Base-by-base conservation (phyloP, 2,888 invertebrate species). In the Hydrotaea cyrtoneurina region DNA sequence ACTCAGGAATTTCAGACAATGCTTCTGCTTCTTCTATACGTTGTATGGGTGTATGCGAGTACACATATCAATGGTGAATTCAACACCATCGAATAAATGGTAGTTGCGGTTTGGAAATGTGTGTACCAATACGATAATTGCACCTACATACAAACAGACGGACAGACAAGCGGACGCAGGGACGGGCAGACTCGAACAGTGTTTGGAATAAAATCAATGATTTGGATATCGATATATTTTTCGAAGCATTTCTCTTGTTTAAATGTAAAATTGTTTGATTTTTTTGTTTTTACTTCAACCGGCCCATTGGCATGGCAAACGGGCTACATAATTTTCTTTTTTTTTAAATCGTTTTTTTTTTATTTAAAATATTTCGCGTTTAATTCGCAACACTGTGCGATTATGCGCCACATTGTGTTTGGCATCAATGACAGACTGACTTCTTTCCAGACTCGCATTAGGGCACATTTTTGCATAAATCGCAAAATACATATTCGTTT, bases 71-170 rank as follows among this genome's bases (percentile, higher is more conserved):
- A 46, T 43, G 43, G 39, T 36, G 66, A 66, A 66, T 39, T 39
- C 64, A 36, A 66, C n/a, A 69, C 43, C 69, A 69, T 13, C 66
- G 36, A 26, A 13, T 31, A 69, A 69, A 69, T 46, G 43, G 23
- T 39, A 66, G 36, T 69, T 69, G 69, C 43, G 69, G 69, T 69
- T 69, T 43, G 11, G 15, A 69, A 46, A 23, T 69, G 43, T 82
- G 85, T 85, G 79, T 80, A 79, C 69, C 76, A 82, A 85, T 80
- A 77, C 76, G 82, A 85, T 82, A 82, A 85, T 77, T 79, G 76
- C 39, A 76, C 64, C 21, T 69, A 31, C 17, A 8, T 69, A 19
- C 43, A 39, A 36, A 21, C 21, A 59, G 59, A 23, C 15, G 15
- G 15, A 15, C 15, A 46, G 43, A 8, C 15, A 43, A n/a, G 21